These are phyloP conservation scores for Monochamus saltuarius DNA, from an alignment of 1,140 invertebrate species.

Conservation along the genomic window DNA sequence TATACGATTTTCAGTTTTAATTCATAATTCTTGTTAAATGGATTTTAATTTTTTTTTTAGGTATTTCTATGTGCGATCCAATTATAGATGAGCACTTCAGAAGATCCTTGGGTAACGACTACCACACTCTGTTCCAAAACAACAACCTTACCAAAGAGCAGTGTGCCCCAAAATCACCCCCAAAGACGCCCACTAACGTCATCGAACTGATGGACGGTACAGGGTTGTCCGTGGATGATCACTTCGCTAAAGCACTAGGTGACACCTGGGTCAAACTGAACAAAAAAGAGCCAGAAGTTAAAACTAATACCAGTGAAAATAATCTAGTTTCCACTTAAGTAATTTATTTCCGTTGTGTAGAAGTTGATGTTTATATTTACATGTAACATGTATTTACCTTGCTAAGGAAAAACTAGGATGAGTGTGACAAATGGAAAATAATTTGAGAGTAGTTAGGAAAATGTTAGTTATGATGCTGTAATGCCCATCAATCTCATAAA, in stretches of 20 bases:
- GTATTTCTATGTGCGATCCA: constrained; percentile 75
- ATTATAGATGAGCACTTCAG: constrained; percentile 96
- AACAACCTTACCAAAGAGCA: constrained; percentile 57
- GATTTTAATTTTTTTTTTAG: constrained; percentile 50
- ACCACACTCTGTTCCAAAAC: constrained; percentile 70
- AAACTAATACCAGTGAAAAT: constrained; percentile 36
- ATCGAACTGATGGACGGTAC: constrained; percentile 47
- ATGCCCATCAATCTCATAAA: no score
- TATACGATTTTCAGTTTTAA: background rate
- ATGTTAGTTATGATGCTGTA: no score
- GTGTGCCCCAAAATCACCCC: constrained; percentile 49
- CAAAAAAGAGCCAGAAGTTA: constrained; percentile 44
- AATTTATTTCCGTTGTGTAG: no score
- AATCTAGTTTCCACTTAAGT: constrained; percentile 29
- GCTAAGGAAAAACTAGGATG: no score
- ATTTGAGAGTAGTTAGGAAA: no score
- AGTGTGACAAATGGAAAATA: no score
- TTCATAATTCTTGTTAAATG: no score
- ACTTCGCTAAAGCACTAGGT: constrained; percentile 93
- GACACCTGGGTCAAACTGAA: constrained; percentile 87
- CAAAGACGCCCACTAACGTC: constrained; percentile 35
- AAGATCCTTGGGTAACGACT: constrained; percentile 86
- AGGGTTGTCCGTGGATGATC: constrained; percentile 77
- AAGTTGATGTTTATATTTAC: no score
- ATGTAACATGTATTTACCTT: no score